Conservation (phyloP, 1,140 invertebrate genomes). For the Neomicropteryx cornuta region DNA sequence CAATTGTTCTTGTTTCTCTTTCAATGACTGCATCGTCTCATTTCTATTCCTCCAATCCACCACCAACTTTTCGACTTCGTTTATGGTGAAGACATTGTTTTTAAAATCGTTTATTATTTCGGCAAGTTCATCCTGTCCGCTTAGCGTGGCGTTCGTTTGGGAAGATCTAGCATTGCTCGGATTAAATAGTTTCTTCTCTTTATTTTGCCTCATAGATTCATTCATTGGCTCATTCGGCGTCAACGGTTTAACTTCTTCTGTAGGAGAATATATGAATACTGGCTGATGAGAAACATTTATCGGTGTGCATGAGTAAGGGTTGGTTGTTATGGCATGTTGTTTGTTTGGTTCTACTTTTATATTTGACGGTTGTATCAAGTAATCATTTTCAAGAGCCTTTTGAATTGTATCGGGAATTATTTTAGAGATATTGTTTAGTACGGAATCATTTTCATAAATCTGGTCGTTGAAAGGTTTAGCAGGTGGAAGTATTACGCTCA, state of each 20-base stretch:
- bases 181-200: constrained; percentile 20
- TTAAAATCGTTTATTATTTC: constrained; percentile 86
- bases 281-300: constrained; percentile 28
- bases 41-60: constrained; percentile 76
- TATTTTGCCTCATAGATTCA: constrained; percentile 34
- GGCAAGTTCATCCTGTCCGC: constrained; percentile 60
- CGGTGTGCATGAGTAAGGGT: constrained; percentile 34
- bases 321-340: constrained; percentile 32
- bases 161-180: constrained; percentile 31
- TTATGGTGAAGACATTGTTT: constrained; percentile 75
- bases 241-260: constrained; percentile 33
- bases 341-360: constrained; percentile 37
- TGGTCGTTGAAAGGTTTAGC: constrained; percentile 27
- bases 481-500: constrained; percentile 26
- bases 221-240: constrained; percentile 32
- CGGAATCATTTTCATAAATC: constrained; percentile 35
- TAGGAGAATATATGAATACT: constrained; percentile 32
- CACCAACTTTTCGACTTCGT: constrained; percentile 72
- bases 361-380: constrained; percentile 46
- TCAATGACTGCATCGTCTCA: constrained; percentile 74
- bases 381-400: constrained; percentile 41
- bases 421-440: constrained; percentile 17
- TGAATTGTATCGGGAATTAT: constrained; percentile 29
- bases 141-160: constrained; percentile 26
- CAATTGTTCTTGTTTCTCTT: constrained; percentile 72